Conservation (phyloP, 2,797 vertebrate species). For the Miichthys miiuy region DNA sequence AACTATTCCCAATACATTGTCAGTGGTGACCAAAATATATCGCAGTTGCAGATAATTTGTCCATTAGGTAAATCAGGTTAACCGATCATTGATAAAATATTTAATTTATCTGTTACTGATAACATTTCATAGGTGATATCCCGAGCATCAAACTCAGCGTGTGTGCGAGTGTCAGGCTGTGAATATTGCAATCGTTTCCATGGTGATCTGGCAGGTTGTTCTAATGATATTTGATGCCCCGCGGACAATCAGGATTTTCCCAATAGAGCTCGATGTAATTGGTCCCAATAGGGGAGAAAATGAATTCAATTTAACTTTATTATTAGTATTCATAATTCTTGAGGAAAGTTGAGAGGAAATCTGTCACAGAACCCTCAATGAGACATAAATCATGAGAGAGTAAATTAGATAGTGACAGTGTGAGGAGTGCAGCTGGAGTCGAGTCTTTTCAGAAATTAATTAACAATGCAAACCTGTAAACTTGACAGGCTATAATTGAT, state of each 20-base stretch:
- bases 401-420: constrained; percentile 64
- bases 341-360: constrained; percentile 60
- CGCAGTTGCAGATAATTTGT: background rate
- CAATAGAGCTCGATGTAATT: constrained; percentile 68
- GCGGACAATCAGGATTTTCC: constrained; percentile 63
- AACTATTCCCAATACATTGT: background rate
- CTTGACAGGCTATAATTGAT: constrained; percentile 42
- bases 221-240: constrained; percentile 68
- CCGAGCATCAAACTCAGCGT: too few relatives aligned
- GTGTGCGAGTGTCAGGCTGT: background rate
- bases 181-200: constrained; percentile 54
- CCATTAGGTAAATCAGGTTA: background rate
- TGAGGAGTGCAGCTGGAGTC: constrained; percentile 54
- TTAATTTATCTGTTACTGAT: background rate
- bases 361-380: constrained; percentile 60
- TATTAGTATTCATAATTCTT: constrained; percentile 74
- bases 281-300: constrained; percentile 75
- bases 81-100: background rate
- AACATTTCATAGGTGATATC: background rate
- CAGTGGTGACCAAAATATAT: background rate
- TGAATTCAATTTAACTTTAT: constrained; percentile 78
- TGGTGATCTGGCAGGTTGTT: constrained; percentile 51
- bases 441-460: constrained; percentile 62
- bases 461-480: constrained; percentile 60
- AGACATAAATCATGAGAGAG: constrained; percentile 70